A percentile compares a stretch with the other conserved stretches of the same genome.
Conservation (phyloP, 1,140 invertebrate genomes). For the Lycorma delicatula region DNA sequence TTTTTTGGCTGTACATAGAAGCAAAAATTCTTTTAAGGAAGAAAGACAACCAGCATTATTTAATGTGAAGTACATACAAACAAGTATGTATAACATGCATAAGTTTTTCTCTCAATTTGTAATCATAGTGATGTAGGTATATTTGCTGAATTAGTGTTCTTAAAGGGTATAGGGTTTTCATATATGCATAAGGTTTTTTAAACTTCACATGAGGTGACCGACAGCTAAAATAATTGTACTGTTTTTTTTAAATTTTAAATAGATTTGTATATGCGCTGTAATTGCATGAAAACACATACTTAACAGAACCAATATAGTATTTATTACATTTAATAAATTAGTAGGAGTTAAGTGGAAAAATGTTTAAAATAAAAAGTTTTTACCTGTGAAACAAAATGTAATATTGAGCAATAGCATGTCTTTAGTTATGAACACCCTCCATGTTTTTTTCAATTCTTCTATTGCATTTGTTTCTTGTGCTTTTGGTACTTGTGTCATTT, state of each 20-base stretch:
- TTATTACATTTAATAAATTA: not conserved
- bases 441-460: conserved; percentile 62
- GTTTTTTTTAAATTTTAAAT: not conserved
- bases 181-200: too few species aligned
- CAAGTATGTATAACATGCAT: too few species aligned
- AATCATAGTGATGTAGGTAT: too few species aligned
- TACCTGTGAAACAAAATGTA: conserved; percentile 84
- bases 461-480: conserved; percentile 42
- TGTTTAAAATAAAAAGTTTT: not conserved
- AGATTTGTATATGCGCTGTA: not conserved
- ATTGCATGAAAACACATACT: not conserved
- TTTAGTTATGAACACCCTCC: conserved; percentile 64
- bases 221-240: not conserved
- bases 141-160: too few species aligned
- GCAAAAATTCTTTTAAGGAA: too few species aligned
- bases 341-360: not conserved
- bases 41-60: too few species aligned
- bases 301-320: not conserved
- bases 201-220: not conserved
- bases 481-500: conserved; percentile 37
- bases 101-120: too few species aligned
- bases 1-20: too few species aligned
- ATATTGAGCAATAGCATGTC: conserved; percentile 78
- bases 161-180: too few species aligned
- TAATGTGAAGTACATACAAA: too few species aligned